phyloP scores from a whole-genome alignment of 2,888 invertebrate genomes.

The Drosophila putrida region DNA sequence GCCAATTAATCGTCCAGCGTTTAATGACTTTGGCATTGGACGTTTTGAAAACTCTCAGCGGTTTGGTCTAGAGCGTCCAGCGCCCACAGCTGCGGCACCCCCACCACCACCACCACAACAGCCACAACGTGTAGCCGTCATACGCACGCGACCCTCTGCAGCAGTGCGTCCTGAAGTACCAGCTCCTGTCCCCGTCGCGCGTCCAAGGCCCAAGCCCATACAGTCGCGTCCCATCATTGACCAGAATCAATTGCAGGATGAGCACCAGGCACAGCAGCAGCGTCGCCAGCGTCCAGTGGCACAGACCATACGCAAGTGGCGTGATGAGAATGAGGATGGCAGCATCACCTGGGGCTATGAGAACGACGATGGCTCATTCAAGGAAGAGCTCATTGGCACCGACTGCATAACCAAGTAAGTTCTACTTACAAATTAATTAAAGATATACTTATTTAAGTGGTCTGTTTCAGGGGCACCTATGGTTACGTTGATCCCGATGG shows the following conservation, averaged over 20 bases:
- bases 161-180: constrained; percentile 83
- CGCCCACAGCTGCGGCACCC: constrained; percentile 53
- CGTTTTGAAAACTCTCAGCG: constrained; percentile 75
- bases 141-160: constrained; percentile 77
- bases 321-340: constrained; percentile 91
- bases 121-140: constrained; percentile 86
- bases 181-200: constrained; percentile 80
- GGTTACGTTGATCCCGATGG: constrained; percentile 95
- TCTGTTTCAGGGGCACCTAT: constrained; percentile 88
- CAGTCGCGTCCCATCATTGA: constrained; percentile 83
- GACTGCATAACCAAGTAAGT: constrained; percentile 89
- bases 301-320: constrained; percentile 90
- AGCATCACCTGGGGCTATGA: constrained; percentile 96
- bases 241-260: constrained; percentile 82
- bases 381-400: constrained; percentile 92
- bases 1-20: constrained; percentile 69
- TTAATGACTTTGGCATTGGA: constrained; percentile 82
- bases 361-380: constrained; percentile 94
- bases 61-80: constrained; percentile 80
- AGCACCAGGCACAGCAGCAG: constrained; percentile 66
- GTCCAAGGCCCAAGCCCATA: constrained; percentile 80
- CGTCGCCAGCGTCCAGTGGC: constrained; percentile 89
- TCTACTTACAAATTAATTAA: accelerated
- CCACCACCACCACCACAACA: constrained; percentile 78
- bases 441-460: not conserved